These are phyloP conservation scores for Creontiades dilutus DNA, from an alignment of 2,888 invertebrate genomes.

Conservation along the genomic window DNA sequence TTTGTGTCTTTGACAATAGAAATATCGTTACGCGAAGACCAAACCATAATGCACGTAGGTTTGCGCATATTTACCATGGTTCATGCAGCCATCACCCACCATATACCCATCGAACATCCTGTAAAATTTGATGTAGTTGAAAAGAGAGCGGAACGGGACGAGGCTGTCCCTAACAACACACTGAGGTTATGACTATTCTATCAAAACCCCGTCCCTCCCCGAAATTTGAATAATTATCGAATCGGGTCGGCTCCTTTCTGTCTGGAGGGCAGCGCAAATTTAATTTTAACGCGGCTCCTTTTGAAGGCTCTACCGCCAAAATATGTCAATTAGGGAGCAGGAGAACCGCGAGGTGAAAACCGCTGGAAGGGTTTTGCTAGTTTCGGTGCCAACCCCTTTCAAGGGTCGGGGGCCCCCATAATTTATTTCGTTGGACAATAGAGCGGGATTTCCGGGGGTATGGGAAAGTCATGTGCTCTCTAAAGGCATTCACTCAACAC, in stretches of 20 bases:
- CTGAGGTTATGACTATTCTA: no score
- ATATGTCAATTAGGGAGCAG: not conserved
- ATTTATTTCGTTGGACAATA: constrained; percentile 27
- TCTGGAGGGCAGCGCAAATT: not conserved
- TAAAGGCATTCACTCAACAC: not conserved
- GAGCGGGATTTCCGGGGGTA: not conserved
- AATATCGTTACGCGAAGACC: no score
- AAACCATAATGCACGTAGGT: no score
- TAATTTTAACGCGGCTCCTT: constrained; percentile 17
- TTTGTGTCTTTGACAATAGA: no score
- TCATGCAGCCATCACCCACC: no score
- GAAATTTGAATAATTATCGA: not conserved
- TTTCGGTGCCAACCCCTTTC: constrained; percentile 34
- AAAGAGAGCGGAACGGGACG: no score
- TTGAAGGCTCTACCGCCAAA: not conserved
- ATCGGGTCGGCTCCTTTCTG: not conserved
- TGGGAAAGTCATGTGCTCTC: not conserved
- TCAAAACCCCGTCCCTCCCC: no score
- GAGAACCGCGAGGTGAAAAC: constrained; percentile 1
- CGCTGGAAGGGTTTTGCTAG: constrained; percentile 21
- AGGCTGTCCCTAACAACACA: no score
- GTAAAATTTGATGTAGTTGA: no score
- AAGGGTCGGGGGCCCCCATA: not conserved
- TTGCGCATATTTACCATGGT: no score
- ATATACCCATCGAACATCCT: no score